Conservation (phyloP, 1,140 invertebrate genomes). For the Drosophila watanabei region DNA sequence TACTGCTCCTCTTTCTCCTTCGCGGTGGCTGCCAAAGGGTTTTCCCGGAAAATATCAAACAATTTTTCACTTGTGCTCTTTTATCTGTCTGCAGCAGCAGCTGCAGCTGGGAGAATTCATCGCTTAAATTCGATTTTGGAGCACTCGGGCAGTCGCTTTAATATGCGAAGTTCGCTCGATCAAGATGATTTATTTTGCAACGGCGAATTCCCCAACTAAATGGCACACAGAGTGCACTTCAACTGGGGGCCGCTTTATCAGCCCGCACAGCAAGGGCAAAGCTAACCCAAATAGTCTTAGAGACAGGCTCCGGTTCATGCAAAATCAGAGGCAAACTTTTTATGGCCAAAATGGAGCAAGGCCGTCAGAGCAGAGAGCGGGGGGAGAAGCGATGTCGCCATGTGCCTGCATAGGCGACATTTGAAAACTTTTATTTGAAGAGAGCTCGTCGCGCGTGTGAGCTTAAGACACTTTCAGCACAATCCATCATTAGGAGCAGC, state of each 20-base stretch:
- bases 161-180: conserved; percentile 70
- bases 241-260: conserved; percentile 53
- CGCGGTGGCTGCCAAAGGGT: conserved; percentile 17
- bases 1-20: too few relatives aligned
- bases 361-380: neutral
- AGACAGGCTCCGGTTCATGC: conserved; percentile 47
- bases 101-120: conserved; percentile 10
- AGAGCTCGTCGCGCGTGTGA: conserved; percentile 51
- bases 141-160: conserved; percentile 41
- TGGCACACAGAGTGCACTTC: conserved; percentile 41
- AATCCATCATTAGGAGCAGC: conserved; percentile 72
- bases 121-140: conserved; percentile 50
- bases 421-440: conserved; percentile 70
- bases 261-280: conserved; percentile 38
- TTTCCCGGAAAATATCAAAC: conserved; percentile 30
- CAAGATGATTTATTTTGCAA: conserved; percentile 75
- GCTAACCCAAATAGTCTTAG: conserved; percentile 61
- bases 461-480: conserved; percentile 70
- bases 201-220: conserved; percentile 38
- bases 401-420: conserved; percentile 62
- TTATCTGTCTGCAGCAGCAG: conserved; percentile 31
- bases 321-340: conserved; percentile 78
- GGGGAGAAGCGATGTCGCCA: conserved; percentile 14
- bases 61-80: conserved; percentile 46
- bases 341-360: conserved; percentile 57